Conservation (phyloP, 1,140 invertebrate genomes). For the Druon quercuslanigerum region DNA sequence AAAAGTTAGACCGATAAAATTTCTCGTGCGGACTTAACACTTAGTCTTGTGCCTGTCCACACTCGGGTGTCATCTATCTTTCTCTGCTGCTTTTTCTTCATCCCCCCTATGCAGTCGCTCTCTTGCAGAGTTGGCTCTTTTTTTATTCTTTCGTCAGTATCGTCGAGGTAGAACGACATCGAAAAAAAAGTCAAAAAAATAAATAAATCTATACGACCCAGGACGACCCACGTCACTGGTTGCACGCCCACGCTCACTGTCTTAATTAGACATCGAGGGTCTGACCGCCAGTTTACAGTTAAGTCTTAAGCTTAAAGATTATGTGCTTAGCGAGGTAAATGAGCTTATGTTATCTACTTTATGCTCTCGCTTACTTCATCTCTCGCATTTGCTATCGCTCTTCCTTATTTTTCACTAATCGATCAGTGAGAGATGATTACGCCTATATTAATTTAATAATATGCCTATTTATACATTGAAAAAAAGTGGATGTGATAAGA, state of each 20-base stretch:
- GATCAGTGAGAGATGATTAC: too few relatives aligned
- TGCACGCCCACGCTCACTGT: conserved; percentile 58
- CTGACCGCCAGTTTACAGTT: conserved; percentile 51
- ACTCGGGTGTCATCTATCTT: conserved; percentile 15
- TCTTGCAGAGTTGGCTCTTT: conserved; percentile 28
- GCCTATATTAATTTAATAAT: too few relatives aligned
- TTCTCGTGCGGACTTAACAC: conserved; percentile 1
- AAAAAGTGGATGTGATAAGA: too few relatives aligned
- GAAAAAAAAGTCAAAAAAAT: conserved; percentile 37
- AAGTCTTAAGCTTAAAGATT: conserved; percentile 42
- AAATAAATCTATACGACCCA: conserved; percentile 8
- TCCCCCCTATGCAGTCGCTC: background rate
- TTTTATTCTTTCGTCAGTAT: conserved; percentile 6
- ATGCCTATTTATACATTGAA: too few relatives aligned
- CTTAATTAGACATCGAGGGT: conserved; percentile 54
- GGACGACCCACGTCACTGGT: conserved; percentile 37
- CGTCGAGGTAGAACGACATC: conserved; percentile 32
- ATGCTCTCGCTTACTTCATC: conserved; percentile 3
- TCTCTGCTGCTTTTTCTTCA: conserved; percentile 3
- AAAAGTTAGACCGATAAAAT: background rate
- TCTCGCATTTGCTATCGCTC: conserved; percentile 30
- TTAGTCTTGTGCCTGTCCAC: conserved; percentile 8
- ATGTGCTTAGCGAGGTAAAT: conserved; percentile 22
- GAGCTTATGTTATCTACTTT: conserved; percentile 10
- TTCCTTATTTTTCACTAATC: background rate